Evolutionary conservation across 1,140 invertebrate species (phyloP).

Genomic region (Ptiloglossa arizonensis): DNA sequence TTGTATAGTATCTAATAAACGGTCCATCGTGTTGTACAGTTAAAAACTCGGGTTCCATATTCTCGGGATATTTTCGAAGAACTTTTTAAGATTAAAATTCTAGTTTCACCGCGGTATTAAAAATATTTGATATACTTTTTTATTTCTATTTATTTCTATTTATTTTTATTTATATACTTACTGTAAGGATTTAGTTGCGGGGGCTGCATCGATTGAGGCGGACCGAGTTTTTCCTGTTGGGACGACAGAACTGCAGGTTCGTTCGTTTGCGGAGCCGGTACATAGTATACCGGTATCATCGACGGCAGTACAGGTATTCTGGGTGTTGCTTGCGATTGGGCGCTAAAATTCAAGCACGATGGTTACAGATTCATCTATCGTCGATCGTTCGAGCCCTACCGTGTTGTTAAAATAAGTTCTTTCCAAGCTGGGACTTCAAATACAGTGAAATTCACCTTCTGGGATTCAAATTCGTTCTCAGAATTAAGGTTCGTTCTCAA

Average conservation of each 20-base stretch:
- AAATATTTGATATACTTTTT: no score
- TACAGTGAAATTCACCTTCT: no score
- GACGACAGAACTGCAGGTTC: conserved; percentile 6
- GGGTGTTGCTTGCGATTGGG: conserved; percentile 48
- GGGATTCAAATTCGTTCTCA: no score
- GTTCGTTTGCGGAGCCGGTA: conserved; percentile 76
- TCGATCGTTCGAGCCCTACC: background rate
- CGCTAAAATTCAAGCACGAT: conserved; percentile 33
- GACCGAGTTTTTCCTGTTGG: conserved; percentile 66
- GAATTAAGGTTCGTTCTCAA: no score
- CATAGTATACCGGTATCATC: conserved; percentile 85
- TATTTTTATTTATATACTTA: conserved; percentile 48
- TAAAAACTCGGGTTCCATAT: no score
- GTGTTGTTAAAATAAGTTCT: background rate
- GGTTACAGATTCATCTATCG: background rate
- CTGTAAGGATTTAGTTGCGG: conserved; percentile 64
- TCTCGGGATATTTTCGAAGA: no score
- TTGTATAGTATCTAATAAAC: no score
- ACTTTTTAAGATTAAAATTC: no score
- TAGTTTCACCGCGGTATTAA: no score
- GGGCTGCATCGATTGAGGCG: conserved; percentile 55
- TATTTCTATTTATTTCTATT: background rate
- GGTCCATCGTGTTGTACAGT: no score
- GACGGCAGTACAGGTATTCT: conserved; percentile 71
- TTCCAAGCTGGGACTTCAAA: no score